Evolutionary conservation across 2,113 vertebrate genomes (phyloP).

Genomic region (Baryphthengus martii): DNA sequence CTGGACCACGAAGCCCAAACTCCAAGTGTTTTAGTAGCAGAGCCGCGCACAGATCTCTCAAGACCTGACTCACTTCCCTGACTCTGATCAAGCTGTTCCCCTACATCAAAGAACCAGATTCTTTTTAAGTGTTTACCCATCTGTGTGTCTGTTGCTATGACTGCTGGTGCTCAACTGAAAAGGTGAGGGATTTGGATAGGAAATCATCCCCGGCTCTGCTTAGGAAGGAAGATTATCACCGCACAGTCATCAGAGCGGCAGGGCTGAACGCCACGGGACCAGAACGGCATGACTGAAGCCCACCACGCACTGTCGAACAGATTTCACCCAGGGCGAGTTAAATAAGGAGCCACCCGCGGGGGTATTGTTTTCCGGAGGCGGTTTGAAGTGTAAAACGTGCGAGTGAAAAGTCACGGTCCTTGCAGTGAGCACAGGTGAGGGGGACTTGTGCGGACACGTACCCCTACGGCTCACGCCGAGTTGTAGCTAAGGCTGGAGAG

Average conservation of each 20-base stretch:
- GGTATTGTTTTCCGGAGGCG: background rate
- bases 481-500: background rate
- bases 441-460: background rate
- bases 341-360: background rate
- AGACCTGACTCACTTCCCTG: background rate
- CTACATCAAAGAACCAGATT: constrained; percentile 11
- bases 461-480: background rate
- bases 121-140: background rate
- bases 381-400: rapidly evolving
- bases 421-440: background rate
- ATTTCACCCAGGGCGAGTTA: background rate
- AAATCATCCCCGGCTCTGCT: background rate
- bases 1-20: background rate
- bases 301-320: background rate
- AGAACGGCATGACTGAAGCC: background rate
- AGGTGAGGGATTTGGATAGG: constrained; percentile 12
- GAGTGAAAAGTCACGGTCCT: background rate
- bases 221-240: background rate
- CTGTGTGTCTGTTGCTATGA: constrained; percentile 22
- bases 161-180: background rate
- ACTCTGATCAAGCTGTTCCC: background rate
- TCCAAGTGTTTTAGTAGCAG: background rate
- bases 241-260: background rate
- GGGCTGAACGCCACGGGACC: background rate
- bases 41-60: background rate